Conservation (phyloP, 2,888 invertebrate genomes). For the Yponomeuta plumbellus region DNA sequence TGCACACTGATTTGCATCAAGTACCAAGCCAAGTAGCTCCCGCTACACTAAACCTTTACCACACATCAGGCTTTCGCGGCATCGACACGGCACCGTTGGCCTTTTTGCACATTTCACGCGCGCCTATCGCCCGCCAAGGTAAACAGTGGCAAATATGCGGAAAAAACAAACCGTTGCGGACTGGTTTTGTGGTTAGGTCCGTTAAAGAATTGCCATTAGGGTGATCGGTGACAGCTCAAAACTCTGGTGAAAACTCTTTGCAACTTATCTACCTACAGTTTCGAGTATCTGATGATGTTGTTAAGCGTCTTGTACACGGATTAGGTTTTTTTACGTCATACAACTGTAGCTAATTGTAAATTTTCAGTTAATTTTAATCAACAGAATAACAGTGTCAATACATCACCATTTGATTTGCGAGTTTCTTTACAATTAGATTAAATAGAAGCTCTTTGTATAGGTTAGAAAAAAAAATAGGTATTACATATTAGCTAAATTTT, state of each 20-base stretch:
- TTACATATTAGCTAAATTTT: too few species aligned
- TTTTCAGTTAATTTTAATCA: too few species aligned
- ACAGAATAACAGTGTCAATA: too few species aligned
- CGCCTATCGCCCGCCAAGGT: conserved; percentile 3
- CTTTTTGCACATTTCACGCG: conserved; percentile 13
- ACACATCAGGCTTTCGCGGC: conserved; percentile 13
- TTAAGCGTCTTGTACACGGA: too few species aligned
- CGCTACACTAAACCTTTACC: conserved; percentile 2
- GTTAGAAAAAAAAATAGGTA: too few species aligned
- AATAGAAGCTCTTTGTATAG: too few species aligned
- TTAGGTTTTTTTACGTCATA: too few species aligned
- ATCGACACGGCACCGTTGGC: conserved; percentile 12
- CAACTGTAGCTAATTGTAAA: too few species aligned
- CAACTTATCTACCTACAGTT: neutral
- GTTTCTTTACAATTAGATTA: too few species aligned
- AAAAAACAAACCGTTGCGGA: neutral
- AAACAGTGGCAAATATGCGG: conserved; percentile 12
- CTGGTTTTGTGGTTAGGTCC: neutral
- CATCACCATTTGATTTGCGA: too few species aligned
- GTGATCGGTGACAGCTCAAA: neutral
- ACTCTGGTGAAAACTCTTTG: neutral
- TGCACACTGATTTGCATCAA: neutral
- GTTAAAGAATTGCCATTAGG: neutral
- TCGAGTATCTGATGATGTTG: too few species aligned
- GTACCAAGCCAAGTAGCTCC: neutral